Base-by-base conservation (phyloP, 2,888 invertebrate species). In the Himalopsyche kuldschensis region DNA sequence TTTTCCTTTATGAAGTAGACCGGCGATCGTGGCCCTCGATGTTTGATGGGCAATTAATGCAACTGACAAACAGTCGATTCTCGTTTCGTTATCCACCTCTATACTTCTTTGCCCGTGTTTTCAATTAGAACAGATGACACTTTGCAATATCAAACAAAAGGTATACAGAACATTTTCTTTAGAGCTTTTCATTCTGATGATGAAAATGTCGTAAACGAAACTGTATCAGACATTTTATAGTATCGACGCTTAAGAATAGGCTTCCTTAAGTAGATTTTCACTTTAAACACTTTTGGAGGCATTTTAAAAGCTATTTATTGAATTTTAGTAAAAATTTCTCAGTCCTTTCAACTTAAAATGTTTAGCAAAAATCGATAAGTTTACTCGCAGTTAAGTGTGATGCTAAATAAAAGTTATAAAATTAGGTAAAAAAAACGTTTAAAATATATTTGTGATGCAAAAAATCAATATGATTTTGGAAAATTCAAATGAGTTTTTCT, bases 31-130 rank as follows among this genome's bases (percentile, higher is more conserved):
- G 24, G 69, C 69, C 15, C 69, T 69, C 69, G 79, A 79, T 48
- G 80, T 46, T 46, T 80, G 80, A 80, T 80, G 35, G 27, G 80
- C 27, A 80, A 80, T 80, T 80, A 63, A 69, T 80, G 80, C 80
- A 80, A 35, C 80, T 80, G 80, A 63, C 80, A 80, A 80, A 80
- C 35, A 63, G 77, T 41, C 77, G 46, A 77, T 77, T 41, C 77
- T 27, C 77, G 46, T 77, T 46, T 32, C 30, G 3, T 77, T 77
- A 15, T 15, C 69, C 15, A 69, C 69, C 69, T 69, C 20, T 69
- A 30, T 69, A 69, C 27, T 24, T 69, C 69, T 69, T 69, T 69
- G 27, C 15, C 69, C 69, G 11, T 69, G 69, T 69, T 69, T 69
- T 69, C 69, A 69, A 69, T 69, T 69, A 69, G 69, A 69, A 69